Percentiles rank a stretch among this genome's conserved stretches.
Evolutionary conservation across 1,140 invertebrate species (phyloP).

Genomic region (Ptiloglossa arizonensis): DNA sequence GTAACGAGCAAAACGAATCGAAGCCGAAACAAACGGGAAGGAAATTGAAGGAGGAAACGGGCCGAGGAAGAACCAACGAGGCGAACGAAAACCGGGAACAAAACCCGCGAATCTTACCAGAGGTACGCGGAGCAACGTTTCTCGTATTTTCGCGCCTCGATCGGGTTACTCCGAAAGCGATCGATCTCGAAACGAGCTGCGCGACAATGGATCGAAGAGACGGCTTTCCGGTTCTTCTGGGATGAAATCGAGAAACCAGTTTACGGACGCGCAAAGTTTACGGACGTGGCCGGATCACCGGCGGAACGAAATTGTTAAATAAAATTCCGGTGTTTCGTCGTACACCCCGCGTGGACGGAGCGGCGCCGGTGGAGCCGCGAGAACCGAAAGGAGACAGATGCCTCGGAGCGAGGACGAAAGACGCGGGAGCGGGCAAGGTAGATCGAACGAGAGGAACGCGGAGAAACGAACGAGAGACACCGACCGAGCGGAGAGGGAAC

Average conservation of each 20-base stretch:
- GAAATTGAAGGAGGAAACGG: conserved; percentile 13
- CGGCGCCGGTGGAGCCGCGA: neutral
- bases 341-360: neutral
- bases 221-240: too few species aligned
- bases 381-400: conserved; percentile 28
- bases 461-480: conserved; percentile 14
- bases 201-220: too few species aligned
- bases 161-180: too few species aligned
- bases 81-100: neutral
- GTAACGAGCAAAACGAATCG: conserved; percentile 16
- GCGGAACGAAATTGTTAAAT: too few species aligned
- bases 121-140: too few species aligned
- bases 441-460: conserved; percentile 40
- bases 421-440: conserved; percentile 40
- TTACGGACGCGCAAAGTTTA: too few species aligned
- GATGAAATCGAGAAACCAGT: too few species aligned
- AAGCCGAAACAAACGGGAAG: conserved; percentile 16
- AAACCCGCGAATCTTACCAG: too few species aligned
- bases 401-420: conserved; percentile 26
- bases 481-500: conserved; percentile 8
- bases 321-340: too few species aligned
- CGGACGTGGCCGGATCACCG: too few species aligned
- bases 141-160: too few species aligned
- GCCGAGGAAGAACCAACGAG: too few species aligned
- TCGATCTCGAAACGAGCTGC: neutral